These are phyloP conservation scores for Otocyon megalotis DNA, from an alignment of 2,113 vertebrate genomes.

Conservation along the genomic window DNA sequence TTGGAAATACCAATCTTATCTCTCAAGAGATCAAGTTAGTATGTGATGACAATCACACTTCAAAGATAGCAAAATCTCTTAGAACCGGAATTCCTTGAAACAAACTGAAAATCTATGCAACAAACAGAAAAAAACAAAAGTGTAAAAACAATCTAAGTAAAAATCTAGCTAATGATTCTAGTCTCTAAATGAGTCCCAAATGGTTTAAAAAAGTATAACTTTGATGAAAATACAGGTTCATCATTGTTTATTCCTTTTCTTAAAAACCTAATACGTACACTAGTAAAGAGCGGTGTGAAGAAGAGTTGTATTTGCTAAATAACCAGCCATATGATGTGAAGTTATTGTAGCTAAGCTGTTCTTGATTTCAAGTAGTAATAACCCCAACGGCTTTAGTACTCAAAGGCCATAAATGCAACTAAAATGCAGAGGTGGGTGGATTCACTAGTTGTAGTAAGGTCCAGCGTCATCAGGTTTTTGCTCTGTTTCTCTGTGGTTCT, in stretches of 20 bases:
- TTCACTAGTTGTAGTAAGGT: background rate
- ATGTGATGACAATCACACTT: background rate
- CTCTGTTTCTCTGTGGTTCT: background rate
- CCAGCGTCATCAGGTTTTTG: background rate
- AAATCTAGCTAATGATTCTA: background rate
- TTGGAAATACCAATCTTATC: background rate
- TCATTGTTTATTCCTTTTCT: background rate
- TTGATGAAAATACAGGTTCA: background rate
- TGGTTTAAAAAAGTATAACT: background rate
- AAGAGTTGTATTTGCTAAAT: background rate
- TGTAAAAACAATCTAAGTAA: background rate
- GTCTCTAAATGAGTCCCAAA: background rate
- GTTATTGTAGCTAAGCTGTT: background rate
- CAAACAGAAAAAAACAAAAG: background rate
- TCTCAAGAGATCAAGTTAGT: background rate
- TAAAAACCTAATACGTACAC: background rate
- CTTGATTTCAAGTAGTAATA: background rate
- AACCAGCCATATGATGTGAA: background rate
- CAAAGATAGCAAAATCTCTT: slow-evolving; percentile 23
- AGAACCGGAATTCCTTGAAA: slow-evolving; percentile 17
- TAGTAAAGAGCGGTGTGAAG: background rate
- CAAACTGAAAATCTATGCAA: background rate
- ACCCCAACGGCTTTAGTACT: background rate
- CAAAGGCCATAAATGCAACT: background rate
- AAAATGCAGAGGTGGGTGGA: background rate